A percentile compares a stretch with the other conserved stretches of the same genome.
Conservation (phyloP, 2,113 vertebrate species). For the Dipodomys spectabilis region DNA sequence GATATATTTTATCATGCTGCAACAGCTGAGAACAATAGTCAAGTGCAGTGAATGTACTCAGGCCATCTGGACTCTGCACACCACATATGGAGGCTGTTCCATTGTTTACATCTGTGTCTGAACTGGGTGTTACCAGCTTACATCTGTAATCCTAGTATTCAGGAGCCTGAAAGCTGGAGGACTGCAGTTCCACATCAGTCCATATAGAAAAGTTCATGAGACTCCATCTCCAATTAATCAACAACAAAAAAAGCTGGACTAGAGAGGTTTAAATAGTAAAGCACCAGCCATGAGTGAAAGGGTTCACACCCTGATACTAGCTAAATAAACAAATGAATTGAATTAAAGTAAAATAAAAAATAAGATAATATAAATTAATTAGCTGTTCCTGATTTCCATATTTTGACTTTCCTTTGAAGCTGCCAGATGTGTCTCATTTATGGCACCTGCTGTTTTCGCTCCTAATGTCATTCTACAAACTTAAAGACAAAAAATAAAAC, state of each 20-base stretch:
- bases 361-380: neutral
- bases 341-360: no score
- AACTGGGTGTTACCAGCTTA: no score
- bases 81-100: neutral
- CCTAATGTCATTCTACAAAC: neutral
- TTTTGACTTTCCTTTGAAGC: neutral
- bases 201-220: no score
- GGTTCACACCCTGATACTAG: no score
- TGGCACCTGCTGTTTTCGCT: neutral
- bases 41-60: neutral
- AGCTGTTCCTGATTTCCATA: neutral
- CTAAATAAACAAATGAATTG: no score
- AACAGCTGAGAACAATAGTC: neutral
- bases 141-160: no score
- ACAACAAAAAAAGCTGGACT: no score
- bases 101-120: neutral
- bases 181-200: no score
- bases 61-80: neutral
- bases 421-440: neutral
- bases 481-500: conserved; percentile 4
- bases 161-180: no score
- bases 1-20: neutral
- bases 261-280: no score
- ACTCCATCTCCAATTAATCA: no score
- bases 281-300: no score